These are phyloP conservation scores for Rotaria magnacalcarata DNA, from an alignment of 2,888 invertebrate species.

Conservation along the genomic window DNA sequence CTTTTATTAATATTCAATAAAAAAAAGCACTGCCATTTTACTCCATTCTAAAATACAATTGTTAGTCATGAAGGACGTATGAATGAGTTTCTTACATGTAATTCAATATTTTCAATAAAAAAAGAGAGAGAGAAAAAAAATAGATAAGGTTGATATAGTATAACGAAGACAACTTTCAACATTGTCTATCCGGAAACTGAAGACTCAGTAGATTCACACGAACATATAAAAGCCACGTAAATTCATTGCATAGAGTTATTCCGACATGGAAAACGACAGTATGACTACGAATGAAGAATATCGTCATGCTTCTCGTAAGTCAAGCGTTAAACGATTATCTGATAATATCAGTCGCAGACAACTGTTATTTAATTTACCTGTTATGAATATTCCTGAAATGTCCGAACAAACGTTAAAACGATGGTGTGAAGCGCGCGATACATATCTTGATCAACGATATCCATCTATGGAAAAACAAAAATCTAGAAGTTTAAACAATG, in stretches of 20 bases:
- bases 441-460: constrained; percentile 2
- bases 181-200: not conserved
- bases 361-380: not conserved
- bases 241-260: too few relatives aligned
- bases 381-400: not conserved
- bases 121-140: not conserved
- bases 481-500: not conserved
- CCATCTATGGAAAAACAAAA: not conserved
- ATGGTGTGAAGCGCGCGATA: not conserved
- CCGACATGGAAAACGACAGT: too few relatives aligned
- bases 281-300: not conserved
- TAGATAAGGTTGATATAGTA: not conserved
- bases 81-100: not conserved
- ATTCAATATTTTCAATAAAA: not conserved
- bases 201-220: not conserved
- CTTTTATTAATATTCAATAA: not conserved
- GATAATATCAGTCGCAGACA: not conserved
- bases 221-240: too few relatives aligned
- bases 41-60: not conserved
- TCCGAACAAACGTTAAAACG: not conserved
- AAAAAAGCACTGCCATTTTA: not conserved
- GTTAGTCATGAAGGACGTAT: not conserved
- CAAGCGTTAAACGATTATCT: not conserved
- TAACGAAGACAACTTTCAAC: constrained; percentile 1
- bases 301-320: not conserved